These are phyloP conservation scores for Numenius phaeopus DNA, from an alignment of 2,797 vertebrate genomes.

Conservation along the genomic window DNA sequence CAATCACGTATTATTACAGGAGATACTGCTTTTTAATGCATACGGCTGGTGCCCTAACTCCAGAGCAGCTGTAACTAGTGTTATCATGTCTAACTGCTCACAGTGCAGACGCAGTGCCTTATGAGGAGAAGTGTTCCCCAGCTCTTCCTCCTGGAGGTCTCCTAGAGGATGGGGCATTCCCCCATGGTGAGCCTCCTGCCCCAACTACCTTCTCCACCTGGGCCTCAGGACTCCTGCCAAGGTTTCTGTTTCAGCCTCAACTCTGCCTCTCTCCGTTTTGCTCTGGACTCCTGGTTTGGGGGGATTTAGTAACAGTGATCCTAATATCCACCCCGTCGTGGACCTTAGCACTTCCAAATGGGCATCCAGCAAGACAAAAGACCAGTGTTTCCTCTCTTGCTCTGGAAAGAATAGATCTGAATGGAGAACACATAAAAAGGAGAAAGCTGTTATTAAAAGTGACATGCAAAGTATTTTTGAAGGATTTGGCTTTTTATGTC, in stretches of 20 bases:
- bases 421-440: not conserved
- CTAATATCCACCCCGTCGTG: not conserved
- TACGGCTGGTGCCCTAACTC: not conserved
- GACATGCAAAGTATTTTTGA: not conserved
- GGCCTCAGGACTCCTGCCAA: not conserved
- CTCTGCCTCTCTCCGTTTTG: not conserved
- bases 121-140: not conserved
- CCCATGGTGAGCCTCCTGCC: not conserved
- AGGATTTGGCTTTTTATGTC: slow-evolving; percentile 26
- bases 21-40: not conserved
- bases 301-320: not conserved
- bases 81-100: not conserved
- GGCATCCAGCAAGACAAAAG: not conserved
- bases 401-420: not conserved
- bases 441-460: not conserved
- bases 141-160: not conserved
- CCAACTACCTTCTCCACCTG: not conserved
- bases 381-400: not conserved
- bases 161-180: not conserved
- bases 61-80: not conserved
- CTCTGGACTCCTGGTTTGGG: not conserved
- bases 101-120: not conserved
- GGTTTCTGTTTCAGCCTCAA: not conserved
- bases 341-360: not conserved
- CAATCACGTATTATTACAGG: not conserved